phyloP scores from a whole-genome alignment of 92 coral and sea anemone species.

The Parazoanthus swiftii region DNA sequence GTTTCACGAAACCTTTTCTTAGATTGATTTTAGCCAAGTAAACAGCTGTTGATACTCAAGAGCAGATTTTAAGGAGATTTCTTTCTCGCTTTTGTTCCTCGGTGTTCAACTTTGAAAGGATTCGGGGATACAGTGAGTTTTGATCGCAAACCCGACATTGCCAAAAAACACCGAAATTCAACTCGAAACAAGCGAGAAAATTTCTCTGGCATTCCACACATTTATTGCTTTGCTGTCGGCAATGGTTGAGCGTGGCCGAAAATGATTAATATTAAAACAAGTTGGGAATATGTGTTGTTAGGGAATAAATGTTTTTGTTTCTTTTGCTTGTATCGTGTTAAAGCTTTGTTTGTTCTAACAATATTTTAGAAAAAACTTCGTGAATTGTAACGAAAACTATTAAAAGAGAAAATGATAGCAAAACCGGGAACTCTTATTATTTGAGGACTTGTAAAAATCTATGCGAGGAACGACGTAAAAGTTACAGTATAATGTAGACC shows the following conservation, averaged over 20 bases:
- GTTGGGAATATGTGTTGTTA: conserved; percentile 38
- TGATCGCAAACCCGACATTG: conserved; percentile 9
- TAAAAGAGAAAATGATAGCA: conserved; percentile 23
- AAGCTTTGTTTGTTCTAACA: conserved; percentile 73
- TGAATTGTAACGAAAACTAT: conserved; percentile 39
- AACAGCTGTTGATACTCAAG: conserved; percentile 37
- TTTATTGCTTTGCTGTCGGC: conserved; percentile 27
- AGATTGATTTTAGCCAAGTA: conserved; percentile 33
- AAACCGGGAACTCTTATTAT: conserved; percentile 4
- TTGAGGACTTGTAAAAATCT: background rate
- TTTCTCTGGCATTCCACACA: background rate
- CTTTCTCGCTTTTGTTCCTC: conserved; percentile 25
- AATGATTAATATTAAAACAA: conserved; percentile 38
- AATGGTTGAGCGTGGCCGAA: conserved; percentile 7
- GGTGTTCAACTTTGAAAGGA: conserved; percentile 11
- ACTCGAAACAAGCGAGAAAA: conserved; percentile 4
- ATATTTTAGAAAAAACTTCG: conserved; percentile 50
- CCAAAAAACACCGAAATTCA: conserved; percentile 20
- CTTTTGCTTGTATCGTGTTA: conserved; percentile 59
- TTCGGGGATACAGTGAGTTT: conserved; percentile 4
- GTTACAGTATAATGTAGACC: conserved; percentile 28
- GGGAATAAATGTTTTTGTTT: conserved; percentile 68
- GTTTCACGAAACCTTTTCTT: conserved; percentile 40
- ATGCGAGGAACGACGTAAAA: conserved; percentile 5
- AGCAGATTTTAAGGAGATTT: conserved; percentile 22